Percentiles rank a stretch among this genome's conserved stretches.
Conservation (phyloP, 2,888 invertebrate species). For the Callyntrura sp. region DNA sequence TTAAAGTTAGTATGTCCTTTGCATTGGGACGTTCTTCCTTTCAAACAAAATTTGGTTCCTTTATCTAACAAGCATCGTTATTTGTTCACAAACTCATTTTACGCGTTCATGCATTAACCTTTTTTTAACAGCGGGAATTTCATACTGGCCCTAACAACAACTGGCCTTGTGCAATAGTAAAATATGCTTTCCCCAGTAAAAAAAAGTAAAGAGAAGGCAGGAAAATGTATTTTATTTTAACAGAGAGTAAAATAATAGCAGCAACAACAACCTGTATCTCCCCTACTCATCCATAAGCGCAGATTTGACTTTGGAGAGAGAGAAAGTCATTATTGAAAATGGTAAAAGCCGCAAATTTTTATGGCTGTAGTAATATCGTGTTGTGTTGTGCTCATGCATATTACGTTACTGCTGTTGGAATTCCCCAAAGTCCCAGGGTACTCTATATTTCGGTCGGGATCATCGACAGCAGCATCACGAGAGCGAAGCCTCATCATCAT, state of each 20-base stretch:
- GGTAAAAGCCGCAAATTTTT: conserved; percentile 48
- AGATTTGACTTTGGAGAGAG: neutral
- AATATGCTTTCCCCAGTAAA: too few relatives aligned
- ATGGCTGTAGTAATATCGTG: neutral
- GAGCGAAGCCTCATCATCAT: neutral
- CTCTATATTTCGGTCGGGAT: neutral
- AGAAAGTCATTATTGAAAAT: conserved; percentile 56
- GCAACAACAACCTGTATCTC: conserved; percentile 38
- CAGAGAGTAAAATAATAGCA: neutral
- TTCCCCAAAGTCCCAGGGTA: conserved; percentile 45
- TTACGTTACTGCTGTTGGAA: neutral
- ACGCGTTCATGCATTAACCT: too few relatives aligned
- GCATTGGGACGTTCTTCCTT: too few relatives aligned
- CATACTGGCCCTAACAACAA: too few relatives aligned
- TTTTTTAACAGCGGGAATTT: too few relatives aligned
- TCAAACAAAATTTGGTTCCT: too few relatives aligned
- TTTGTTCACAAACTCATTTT: too few relatives aligned
- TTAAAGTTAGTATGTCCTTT: too few relatives aligned
- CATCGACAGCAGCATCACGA: neutral
- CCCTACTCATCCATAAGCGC: neutral
- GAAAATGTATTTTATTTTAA: conserved; percentile 33
- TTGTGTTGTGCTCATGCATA: too few relatives aligned
- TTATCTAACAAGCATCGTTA: too few relatives aligned
- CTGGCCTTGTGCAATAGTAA: too few relatives aligned
- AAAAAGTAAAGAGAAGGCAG: neutral